These are phyloP conservation scores for Drosophila paracracens DNA, from an alignment of 2,888 invertebrate species.

Conservation along the genomic window DNA sequence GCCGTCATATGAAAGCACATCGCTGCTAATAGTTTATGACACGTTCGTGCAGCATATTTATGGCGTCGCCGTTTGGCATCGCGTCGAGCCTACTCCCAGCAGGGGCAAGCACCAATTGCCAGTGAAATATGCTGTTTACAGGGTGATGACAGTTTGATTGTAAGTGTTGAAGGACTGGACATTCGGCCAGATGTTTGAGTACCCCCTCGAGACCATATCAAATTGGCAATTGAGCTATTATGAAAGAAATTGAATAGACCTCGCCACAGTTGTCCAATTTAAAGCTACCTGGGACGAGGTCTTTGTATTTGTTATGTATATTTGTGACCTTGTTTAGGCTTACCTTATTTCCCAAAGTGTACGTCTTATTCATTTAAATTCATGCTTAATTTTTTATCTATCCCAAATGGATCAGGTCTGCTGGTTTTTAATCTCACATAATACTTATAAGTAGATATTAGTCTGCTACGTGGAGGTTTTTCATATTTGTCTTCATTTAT, in stretches of 20 bases:
- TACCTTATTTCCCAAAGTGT: background rate
- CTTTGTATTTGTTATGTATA: background rate
- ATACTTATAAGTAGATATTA: conserved; percentile 25
- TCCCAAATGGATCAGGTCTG: conserved; percentile 26
- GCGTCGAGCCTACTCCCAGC: conserved; percentile 1
- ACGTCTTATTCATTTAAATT: background rate
- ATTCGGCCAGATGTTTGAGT: background rate
- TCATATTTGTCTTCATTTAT: conserved; percentile 53
- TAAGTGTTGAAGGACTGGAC: conserved; percentile 19
- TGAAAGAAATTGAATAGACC: background rate
- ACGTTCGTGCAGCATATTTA: conserved; percentile 60
- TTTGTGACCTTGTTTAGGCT: background rate
- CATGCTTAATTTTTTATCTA: background rate
- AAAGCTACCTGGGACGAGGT: background rate
- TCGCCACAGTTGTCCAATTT: background rate
- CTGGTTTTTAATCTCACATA: conserved; percentile 46
- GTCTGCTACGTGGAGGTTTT: conserved; percentile 7
- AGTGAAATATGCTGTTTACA: conserved; percentile 31
- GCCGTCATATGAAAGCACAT: conserved; percentile 41
- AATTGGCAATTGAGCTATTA: conserved; percentile 7
- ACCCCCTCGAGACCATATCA: background rate
- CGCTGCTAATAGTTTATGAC: conserved; percentile 71
- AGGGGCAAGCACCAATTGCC: conserved; percentile 20
- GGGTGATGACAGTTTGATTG: conserved; percentile 23
- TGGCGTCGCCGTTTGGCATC: conserved; percentile 24